phyloP scores from a whole-genome alignment of 2,113 vertebrate species.

The Marmota monax region DNA sequence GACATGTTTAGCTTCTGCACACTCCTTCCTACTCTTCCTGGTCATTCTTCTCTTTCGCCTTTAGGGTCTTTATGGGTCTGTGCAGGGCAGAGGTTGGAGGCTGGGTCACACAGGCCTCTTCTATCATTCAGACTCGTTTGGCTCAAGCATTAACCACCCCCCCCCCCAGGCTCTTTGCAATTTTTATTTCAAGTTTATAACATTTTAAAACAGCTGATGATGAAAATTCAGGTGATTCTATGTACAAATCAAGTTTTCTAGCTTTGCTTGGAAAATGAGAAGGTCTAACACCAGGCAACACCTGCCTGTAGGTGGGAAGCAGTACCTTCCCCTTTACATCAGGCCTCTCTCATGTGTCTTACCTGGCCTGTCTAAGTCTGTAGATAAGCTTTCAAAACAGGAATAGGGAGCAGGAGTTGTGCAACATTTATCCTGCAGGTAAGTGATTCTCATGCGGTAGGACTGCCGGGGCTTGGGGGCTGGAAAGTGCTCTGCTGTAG shows the following conservation, averaged over 20 bases:
- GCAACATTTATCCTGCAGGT: not conserved
- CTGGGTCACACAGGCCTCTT: not conserved
- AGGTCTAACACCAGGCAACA: not conserved
- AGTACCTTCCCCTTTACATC: not conserved
- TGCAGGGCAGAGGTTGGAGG: not conserved
- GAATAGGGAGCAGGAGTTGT: not conserved
- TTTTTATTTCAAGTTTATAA: not conserved
- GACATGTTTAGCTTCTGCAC: not conserved
- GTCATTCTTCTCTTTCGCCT: not conserved
- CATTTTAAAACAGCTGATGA: not conserved
- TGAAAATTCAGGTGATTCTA: not conserved
- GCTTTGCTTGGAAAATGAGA: not conserved
- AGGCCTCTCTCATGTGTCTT: not conserved
- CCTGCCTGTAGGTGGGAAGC: no score
- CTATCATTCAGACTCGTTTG: not conserved
- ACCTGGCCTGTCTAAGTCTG: no score
- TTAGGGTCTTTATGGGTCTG: not conserved
- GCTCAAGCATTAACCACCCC: not conserved
- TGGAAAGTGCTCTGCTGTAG: no score
- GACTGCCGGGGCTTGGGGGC: fast-evolving
- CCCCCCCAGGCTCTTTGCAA: not conserved
- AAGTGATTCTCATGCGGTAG: not conserved
- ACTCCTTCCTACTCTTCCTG: not conserved
- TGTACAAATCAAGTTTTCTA: not conserved
- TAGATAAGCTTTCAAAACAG: not conserved